phyloP scores from a whole-genome alignment of 2,113 vertebrate species.

The Anas platyrhynchos region DNA sequence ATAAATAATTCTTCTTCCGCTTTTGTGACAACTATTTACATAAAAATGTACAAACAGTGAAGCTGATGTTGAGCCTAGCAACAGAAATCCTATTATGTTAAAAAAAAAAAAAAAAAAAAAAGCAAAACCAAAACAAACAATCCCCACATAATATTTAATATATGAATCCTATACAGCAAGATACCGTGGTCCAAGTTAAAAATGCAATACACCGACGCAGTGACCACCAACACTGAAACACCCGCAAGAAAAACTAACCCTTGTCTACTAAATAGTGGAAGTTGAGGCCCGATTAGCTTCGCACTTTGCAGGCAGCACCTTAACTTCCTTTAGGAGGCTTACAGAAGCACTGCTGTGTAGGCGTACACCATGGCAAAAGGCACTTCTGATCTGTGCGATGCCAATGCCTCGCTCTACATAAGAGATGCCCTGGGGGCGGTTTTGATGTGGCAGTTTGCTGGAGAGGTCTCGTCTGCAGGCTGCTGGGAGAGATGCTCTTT shows the following conservation, averaged over 20 bases:
- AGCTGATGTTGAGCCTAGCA: constrained; percentile 62
- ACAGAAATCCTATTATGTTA: constrained; percentile 43
- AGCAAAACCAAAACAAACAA: not conserved
- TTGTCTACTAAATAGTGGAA: constrained; percentile 53
- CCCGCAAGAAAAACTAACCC: constrained; percentile 22
- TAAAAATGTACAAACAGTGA: constrained; percentile 76
- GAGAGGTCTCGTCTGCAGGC: not conserved
- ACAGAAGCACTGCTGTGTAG: not conserved
- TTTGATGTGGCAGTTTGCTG: not conserved
- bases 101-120: not conserved
- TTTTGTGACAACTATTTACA: constrained; percentile 82
- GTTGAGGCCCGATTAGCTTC: not conserved
- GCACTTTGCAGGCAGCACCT: not conserved
- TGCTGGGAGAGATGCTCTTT: not conserved
- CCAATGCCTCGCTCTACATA: accelerated
- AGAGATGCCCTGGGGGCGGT: not conserved
- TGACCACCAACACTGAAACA: constrained; percentile 30
- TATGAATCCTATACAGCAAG: constrained; percentile 51
- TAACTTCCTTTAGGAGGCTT: not conserved
- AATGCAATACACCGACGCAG: not conserved
- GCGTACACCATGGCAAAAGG: not conserved
- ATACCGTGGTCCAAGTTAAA: constrained; percentile 9
- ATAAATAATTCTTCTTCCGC: constrained; percentile 79
- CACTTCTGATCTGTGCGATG: not conserved
- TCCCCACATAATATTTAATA: constrained; percentile 55